Conservation (phyloP, 2,113 vertebrate species). For the Halichoeres trimaculatus region DNA sequence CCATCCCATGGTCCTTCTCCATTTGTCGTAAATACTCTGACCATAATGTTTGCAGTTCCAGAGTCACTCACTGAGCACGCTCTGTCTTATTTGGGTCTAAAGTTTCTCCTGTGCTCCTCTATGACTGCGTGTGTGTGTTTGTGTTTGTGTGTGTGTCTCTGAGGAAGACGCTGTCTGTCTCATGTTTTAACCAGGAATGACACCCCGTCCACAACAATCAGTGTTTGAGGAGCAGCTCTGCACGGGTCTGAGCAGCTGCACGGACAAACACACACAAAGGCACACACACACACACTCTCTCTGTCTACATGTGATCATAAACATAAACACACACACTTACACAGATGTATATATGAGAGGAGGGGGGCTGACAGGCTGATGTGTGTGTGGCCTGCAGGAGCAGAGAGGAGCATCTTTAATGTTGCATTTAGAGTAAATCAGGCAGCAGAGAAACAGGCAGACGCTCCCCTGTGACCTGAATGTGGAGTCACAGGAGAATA, state of each 20-base stretch:
- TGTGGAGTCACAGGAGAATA: conserved; percentile 92
- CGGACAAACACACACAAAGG: not conserved
- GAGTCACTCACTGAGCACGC: not conserved
- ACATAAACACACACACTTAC: not conserved
- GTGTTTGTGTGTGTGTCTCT: conserved; percentile 76
- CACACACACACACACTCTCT: no score
- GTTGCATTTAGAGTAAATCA: conserved; percentile 98
- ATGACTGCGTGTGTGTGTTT: conserved; percentile 16
- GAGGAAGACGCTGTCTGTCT: conserved; percentile 72
- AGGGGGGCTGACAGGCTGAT: not conserved
- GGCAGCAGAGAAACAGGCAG: conserved; percentile 88
- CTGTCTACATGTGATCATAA: not conserved
- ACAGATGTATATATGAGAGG: not conserved
- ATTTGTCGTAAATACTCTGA: conserved; percentile 1
- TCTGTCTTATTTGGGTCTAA: not conserved
- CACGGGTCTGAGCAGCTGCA: conserved; percentile 5
- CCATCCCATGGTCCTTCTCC: not conserved
- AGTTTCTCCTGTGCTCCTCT: not conserved
- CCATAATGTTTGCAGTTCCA: not conserved
- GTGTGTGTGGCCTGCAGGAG: conserved; percentile 25
- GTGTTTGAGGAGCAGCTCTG: conserved; percentile 78
- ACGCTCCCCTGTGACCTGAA: conserved; percentile 93
- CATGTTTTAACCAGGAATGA: conserved; percentile 91
- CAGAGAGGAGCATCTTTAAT: conserved; percentile 88
- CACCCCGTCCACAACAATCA: conserved; percentile 90